phyloP scores from a whole-genome alignment of 2,113 vertebrate genomes.

The Uria aalge region DNA sequence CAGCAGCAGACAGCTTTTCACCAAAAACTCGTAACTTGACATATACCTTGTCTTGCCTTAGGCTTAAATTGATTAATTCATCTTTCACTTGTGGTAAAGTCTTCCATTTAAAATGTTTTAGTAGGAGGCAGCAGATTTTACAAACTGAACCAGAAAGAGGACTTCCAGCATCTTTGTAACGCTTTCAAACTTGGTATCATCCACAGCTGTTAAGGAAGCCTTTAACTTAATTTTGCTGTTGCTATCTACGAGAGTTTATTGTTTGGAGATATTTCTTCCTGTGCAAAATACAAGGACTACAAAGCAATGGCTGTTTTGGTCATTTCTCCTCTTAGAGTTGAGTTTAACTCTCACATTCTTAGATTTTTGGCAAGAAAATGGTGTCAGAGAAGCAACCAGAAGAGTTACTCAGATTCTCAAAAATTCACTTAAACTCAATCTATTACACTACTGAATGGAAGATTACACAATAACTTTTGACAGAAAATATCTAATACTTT shows the following conservation, averaged over 20 bases:
- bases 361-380: neutral
- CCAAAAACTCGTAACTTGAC: conserved; percentile 51
- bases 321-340: neutral
- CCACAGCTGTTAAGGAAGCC: neutral
- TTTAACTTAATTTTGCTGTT: neutral
- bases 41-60: conserved; percentile 53
- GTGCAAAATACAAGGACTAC: neutral
- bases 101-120: conserved; percentile 48
- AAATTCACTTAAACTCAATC: neutral
- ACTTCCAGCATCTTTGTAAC: neutral
- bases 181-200: neutral
- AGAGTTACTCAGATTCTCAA: neutral
- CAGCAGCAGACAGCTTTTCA: conserved; percentile 36
- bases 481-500: neutral
- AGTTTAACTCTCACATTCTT: neutral
- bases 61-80: conserved; percentile 66
- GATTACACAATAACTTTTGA: neutral
- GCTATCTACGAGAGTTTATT: neutral
- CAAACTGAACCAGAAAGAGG: neutral
- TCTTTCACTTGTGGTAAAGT: conserved; percentile 42
- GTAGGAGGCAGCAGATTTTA: conserved; percentile 10
- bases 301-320: neutral
- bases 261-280: neutral
- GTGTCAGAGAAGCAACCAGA: neutral
- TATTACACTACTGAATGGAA: neutral